Conservation (phyloP, 2,113 vertebrate genomes). For the Catharus minimus region DNA sequence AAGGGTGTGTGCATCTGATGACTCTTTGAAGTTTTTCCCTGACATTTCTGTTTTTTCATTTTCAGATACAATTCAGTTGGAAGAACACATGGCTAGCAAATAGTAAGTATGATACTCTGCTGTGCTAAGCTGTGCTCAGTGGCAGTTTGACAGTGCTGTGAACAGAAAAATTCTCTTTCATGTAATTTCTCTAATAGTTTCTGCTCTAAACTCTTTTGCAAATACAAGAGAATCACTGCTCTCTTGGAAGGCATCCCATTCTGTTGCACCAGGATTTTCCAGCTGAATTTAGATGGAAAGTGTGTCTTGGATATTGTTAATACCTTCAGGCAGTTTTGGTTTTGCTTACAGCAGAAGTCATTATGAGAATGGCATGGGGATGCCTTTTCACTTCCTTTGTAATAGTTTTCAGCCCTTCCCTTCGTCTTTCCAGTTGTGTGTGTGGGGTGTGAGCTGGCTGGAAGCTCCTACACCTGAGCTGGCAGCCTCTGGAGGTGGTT, state of each 20-base stretch:
- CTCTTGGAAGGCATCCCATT: neutral
- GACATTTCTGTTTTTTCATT: neutral
- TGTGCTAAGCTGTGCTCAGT: rapidly evolving
- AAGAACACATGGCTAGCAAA: neutral
- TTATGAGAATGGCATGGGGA: rapidly evolving
- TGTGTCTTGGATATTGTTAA: neutral
- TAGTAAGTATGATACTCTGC: neutral
- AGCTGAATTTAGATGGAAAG: neutral
- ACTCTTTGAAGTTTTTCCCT: neutral
- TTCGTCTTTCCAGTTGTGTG: neutral
- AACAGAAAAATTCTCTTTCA: neutral
- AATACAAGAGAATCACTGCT: neutral
- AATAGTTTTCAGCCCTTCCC: neutral
- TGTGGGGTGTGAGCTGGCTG: neutral
- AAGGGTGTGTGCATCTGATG: neutral
- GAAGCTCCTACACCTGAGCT: neutral
- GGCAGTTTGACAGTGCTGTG: neutral
- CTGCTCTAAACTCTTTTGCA: neutral
- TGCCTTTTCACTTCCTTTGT: neutral
- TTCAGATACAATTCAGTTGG: neutral
- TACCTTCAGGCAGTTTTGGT: neutral
- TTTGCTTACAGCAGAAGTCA: neutral
- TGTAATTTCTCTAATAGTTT: neutral
- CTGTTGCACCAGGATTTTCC: neutral
- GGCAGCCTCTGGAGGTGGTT: neutral